Evolutionary conservation across 2,797 vertebrate species (phyloP).

Genomic region (Thripadectes ignobilis): DNA sequence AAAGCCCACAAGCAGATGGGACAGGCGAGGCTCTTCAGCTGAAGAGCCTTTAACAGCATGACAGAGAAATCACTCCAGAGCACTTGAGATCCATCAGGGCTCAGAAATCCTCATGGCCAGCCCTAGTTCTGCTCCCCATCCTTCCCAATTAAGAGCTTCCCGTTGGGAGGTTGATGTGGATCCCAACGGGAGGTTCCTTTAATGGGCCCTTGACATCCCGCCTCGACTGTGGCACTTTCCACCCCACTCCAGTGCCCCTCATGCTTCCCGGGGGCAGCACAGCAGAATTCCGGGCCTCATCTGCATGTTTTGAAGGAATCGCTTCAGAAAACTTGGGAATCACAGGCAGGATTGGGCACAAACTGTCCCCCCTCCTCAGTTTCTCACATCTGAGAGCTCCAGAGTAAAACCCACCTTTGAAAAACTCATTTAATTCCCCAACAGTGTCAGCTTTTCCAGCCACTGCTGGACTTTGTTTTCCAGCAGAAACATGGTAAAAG

Average conservation of each 20-base stretch:
- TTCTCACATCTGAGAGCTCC: background rate
- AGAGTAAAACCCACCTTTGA: background rate
- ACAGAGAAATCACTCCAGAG: slow-evolving; percentile 7
- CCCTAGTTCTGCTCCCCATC: background rate
- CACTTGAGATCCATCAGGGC: slow-evolving; percentile 10
- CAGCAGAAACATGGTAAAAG: background rate
- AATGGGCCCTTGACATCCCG: background rate
- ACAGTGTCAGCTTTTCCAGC: background rate
- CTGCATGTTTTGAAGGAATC: background rate
- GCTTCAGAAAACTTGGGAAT: background rate
- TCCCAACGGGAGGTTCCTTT: background rate
- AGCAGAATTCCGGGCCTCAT: background rate
- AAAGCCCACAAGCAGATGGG: background rate
- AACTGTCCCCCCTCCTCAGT: fast-evolving
- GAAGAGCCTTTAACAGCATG: background rate
- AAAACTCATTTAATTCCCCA: background rate
- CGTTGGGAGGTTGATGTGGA: background rate
- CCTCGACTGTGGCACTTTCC: background rate
- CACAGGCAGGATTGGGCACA: background rate
- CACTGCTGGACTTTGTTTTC: background rate
- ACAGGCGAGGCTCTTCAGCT: background rate
- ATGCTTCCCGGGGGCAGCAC: background rate
- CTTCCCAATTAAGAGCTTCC: background rate
- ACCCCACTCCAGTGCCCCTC: background rate
- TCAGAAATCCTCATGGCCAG: background rate